Evolutionary conservation across 2,797 vertebrate genomes (phyloP), one percentile per base, ranked within the genome.

Genomic region (Gallinago solitaria): DNA sequence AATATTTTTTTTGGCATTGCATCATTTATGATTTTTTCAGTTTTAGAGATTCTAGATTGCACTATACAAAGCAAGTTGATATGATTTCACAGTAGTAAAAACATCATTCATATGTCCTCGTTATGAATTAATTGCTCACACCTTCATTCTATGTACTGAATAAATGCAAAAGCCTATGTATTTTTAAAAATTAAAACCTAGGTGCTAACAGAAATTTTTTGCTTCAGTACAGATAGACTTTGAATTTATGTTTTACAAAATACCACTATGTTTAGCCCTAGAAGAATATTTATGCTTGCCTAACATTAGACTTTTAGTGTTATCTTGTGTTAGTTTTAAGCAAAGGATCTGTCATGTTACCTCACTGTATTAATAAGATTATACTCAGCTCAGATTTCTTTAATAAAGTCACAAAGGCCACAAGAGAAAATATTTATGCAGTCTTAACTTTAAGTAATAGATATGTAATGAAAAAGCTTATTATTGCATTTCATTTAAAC

Each of bases 371-470:
- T 86, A 51, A 2, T n/a, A 84, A 56, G n/a, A 64, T 65, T 64
- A 51, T 18, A 35, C 9, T 63, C n/a, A 32, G 16, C 54, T 89
- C 24, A 91, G 48, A 96, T 93, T 92, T 96, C 51, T 89, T 86
- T 90, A 75, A 80, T 59, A 83, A 73, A 89, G 35, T 75, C n/a
- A 69, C 50, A 94, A 87, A 84, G 18, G 35, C 13, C 28, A 35
- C 23, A 89, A 50, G 25, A n/a, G 51, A 69, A 92, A 45, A 15
- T 7, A 50, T 23, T 47, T 59, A 48, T 28, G 15, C 39, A 84
- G 24, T 16, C 16, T 48, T 71, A 74, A 30, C 2, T 65, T 25
- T 30, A 87, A 78, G 23, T 45, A 68, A 69, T 1, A 86, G 23
- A 33, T 24, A 41, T 0, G 5, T 27, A 85, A 84, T 70, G 1